Percentiles rank a stretch among this genome's conserved stretches.
Conservation (phyloP, 2,888 invertebrate genomes). For the Pocota personata region DNA sequence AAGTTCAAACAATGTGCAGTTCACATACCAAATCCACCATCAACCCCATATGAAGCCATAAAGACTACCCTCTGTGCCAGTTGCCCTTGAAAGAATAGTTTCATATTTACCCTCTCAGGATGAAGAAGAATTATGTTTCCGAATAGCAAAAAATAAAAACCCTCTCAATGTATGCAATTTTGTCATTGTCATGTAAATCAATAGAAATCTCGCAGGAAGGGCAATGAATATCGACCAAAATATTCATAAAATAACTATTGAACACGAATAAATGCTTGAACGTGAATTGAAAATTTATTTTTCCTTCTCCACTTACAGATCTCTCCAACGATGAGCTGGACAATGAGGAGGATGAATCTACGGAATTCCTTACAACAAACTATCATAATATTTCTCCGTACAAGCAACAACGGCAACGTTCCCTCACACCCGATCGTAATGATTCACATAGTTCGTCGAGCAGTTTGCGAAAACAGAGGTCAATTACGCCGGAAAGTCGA, state of each 20-base stretch:
- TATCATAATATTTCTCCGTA: conserved; percentile 80
- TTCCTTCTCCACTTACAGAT: conserved; percentile 76
- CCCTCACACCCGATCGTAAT: conserved; percentile 82
- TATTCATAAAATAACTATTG: background rate
- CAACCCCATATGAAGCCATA: background rate
- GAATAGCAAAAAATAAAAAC: background rate
- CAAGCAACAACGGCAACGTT: conserved; percentile 80
- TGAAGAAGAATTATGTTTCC: background rate
- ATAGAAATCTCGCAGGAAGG: background rate
- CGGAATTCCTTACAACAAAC: conserved; percentile 80
- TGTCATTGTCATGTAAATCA: conserved; percentile 29
- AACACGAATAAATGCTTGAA: background rate
- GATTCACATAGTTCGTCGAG: conserved; percentile 81
- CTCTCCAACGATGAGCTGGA: conserved; percentile 85
- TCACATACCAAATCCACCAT: background rate
- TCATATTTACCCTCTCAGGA: conserved; percentile 16
- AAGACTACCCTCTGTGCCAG: background rate
- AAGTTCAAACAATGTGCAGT: conserved; percentile 5
- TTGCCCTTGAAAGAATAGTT: conserved; percentile 8
- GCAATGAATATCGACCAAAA: background rate
- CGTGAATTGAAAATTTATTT: background rate
- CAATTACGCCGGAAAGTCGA: conserved; percentile 82
- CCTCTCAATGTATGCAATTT: background rate
- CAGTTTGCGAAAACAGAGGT: conserved; percentile 81
- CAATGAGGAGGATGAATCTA: conserved; percentile 83